Evolutionary conservation across 2,888 invertebrate species (phyloP).

Genomic region (Drosophila peninsularis): DNA sequence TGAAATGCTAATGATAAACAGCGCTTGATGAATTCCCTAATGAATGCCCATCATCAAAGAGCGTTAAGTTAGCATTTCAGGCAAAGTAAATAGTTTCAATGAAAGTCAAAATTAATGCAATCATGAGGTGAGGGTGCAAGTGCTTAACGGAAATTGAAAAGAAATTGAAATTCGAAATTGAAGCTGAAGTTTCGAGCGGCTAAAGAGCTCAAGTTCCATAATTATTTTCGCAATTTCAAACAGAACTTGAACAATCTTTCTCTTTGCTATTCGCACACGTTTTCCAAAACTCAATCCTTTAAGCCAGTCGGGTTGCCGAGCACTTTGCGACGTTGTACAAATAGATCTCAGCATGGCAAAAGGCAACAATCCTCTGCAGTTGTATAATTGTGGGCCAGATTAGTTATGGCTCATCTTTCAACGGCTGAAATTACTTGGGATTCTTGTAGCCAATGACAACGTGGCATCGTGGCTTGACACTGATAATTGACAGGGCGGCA

Average conservation of each 20-base stretch:
- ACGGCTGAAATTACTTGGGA: constrained; percentile 17
- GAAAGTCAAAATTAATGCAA: background rate
- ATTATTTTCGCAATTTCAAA: background rate
- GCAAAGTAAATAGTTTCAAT: background rate
- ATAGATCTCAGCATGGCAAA: background rate
- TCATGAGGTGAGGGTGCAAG: too few species aligned
- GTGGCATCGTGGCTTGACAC: constrained; percentile 21
- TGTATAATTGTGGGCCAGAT: constrained; percentile 27
- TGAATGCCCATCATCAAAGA: constrained; percentile 22
- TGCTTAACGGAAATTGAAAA: background rate
- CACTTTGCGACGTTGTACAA: background rate
- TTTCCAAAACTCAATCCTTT: background rate
- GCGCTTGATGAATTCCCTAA: constrained; percentile 23
- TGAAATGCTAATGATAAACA: constrained; percentile 24
- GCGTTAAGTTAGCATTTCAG: constrained; percentile 1
- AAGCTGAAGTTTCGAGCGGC: background rate
- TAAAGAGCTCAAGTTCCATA: background rate
- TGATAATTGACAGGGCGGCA: constrained; percentile 43
- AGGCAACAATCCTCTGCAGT: constrained; percentile 26
- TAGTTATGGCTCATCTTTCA: constrained; percentile 31
- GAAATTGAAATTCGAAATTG: background rate
- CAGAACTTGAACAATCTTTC: background rate
- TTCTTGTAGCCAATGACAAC: constrained; percentile 11
- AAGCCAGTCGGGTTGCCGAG: background rate
- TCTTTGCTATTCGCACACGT: background rate